Conservation (phyloP, 2,888 invertebrate species). For the Tiphia femorata region DNA sequence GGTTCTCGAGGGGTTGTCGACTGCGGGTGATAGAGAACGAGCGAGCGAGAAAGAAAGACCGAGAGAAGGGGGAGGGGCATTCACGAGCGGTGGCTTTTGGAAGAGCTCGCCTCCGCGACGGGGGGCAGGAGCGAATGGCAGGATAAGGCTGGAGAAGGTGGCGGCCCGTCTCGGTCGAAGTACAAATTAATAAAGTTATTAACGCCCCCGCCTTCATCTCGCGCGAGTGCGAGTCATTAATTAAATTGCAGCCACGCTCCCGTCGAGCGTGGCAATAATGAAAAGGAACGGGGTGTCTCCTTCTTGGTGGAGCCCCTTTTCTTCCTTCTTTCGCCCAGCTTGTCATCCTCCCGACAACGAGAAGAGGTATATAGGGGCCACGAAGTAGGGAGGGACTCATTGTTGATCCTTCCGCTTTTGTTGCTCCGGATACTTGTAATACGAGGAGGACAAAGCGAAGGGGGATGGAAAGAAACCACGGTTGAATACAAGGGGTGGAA, state of each 20-base stretch:
- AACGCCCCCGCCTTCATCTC: no score
- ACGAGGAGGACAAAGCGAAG: not conserved
- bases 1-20: no score
- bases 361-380: no score
- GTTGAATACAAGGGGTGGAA: not conserved
- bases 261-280: no score
- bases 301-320: no score
- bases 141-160: not conserved
- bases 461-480: not conserved
- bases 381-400: no score
- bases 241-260: constrained; percentile 43
- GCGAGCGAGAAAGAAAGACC: no score
- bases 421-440: constrained; percentile 1
- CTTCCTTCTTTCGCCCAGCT: no score
- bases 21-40: no score
- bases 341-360: no score
- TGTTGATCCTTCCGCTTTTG: not conserved
- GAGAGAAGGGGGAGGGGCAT: no score
- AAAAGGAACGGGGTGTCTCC: no score
- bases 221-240: constrained; percentile 45
- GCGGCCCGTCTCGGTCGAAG: constrained; percentile 10
- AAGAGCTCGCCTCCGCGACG: not conserved
- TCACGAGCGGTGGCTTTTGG: not conserved
- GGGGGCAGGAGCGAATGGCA: not conserved
- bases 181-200: constrained; percentile 54